Evolutionary conservation across 92 coral and sea anemone species (phyloP).

Genomic region (Epizoanthus stellaris): DNA sequence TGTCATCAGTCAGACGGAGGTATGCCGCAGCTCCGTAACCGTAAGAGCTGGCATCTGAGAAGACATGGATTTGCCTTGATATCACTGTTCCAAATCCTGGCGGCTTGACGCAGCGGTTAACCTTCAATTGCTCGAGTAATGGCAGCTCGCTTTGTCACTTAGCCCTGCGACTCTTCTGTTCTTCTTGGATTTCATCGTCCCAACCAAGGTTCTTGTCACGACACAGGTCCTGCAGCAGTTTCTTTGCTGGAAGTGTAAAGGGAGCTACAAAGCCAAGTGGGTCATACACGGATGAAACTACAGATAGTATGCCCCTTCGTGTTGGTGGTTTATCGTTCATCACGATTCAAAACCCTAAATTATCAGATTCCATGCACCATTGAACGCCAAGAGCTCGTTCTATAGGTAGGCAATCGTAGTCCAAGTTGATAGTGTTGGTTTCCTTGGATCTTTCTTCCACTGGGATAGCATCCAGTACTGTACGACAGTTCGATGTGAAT

Average conservation of each 20-base stretch:
- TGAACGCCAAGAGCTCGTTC: conserved; percentile 72
- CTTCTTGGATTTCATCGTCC: conserved; percentile 76
- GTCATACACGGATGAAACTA: conserved; percentile 66
- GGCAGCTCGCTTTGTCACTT: too few relatives aligned
- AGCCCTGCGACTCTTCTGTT: background rate
- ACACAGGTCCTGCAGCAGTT: conserved; percentile 65
- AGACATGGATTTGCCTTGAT: too few relatives aligned
- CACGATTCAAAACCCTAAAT: conserved; percentile 49
- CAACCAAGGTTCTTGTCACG: conserved; percentile 55
- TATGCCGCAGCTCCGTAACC: conserved; percentile 15
- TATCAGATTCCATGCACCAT: conserved; percentile 71
- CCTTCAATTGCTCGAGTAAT: too few relatives aligned
- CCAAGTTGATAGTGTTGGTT: too few relatives aligned
- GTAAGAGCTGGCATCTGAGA: too few relatives aligned
- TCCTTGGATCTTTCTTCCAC: conserved; percentile 18
- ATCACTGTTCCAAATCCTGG: too few relatives aligned
- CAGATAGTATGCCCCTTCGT: conserved; percentile 72
- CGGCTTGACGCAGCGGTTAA: too few relatives aligned
- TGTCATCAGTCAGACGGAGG: conserved; percentile 43
- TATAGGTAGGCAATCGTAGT: too few relatives aligned
- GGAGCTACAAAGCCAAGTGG: conserved; percentile 72
- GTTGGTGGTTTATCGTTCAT: conserved; percentile 60
- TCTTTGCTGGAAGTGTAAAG: conserved; percentile 59
- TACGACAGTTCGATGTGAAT: too few relatives aligned
- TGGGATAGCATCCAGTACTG: too few relatives aligned